Evolutionary conservation across 2,113 vertebrate species (phyloP).

Genomic region (Gorilla gorilla): DNA sequence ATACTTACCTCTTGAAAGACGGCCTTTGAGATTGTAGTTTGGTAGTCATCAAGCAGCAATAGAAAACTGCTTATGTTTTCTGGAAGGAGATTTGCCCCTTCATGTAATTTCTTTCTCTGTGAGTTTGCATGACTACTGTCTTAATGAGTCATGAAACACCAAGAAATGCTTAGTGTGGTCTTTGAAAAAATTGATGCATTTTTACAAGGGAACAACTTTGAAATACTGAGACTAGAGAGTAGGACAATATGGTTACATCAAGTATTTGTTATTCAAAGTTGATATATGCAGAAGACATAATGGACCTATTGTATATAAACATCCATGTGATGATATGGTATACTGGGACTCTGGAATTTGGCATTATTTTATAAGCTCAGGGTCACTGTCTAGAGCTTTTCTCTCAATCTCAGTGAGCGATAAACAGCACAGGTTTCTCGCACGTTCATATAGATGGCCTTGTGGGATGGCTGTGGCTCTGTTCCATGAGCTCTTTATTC

Average conservation of each 20-base stretch:
- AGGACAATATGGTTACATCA: neutral
- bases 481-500: neutral
- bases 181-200: neutral
- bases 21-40: neutral
- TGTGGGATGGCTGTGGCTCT: neutral
- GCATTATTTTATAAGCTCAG: neutral
- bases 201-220: neutral
- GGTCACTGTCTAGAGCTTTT: neutral
- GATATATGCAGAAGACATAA: neutral
- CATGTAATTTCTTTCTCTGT: neutral
- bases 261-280: neutral
- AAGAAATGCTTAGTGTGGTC: neutral
- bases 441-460: neutral
- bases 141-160: neutral
- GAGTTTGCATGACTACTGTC: neutral
- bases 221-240: neutral
- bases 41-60: neutral
- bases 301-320: neutral
- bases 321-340: too few species aligned
- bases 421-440: neutral
- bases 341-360: neutral
- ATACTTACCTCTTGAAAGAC: neutral
- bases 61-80: neutral
- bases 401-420: neutral
- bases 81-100: neutral